Evolutionary conservation across 2,797 vertebrate species (phyloP), one percentile per base, ranked within the genome.

Genomic region (Sebastes itinus): DNA sequence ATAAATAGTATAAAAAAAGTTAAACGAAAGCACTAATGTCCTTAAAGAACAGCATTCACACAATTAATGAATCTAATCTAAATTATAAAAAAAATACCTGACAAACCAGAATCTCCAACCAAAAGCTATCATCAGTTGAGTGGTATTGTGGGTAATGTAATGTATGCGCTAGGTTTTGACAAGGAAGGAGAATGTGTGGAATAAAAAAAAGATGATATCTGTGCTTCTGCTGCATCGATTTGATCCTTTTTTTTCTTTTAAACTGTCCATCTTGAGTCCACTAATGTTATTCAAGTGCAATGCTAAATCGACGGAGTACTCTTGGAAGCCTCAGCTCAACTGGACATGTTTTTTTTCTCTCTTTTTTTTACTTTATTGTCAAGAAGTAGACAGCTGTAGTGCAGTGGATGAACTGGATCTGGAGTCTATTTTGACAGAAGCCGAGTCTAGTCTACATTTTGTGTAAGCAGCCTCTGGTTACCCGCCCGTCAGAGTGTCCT

Each of bases 401-500:
- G 9, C 16, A 4, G 10, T 33, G 35, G 61, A 63, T 63, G 28
- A 70, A 59, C 20, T 9, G 8, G 62, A 55, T 35, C 18, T 77
- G 30, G 30, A 13, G 49, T 72, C 25, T 59, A 7, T 42, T 76
- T 52, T 75, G 30, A 52, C 27, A 49, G 28, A 55, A 73, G 49
- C 14, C 7, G 35, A 28, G 14, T 80, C 28, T 2, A 59, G 67
- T 33, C 13, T 7, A 32, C 25, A 27, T 42, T 80, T 59, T 55
- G 69, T 84, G 58, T 56, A 30, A 56, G 60, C 54, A 46, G 62
- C 30, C 59, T 80, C 61, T 73, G 75, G 62, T 78, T 18, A 49
- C 49, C 16, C 1, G 23, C 78, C 86, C 22, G 25, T 92, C 90
- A 82, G 60, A 71, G 71, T 72, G 83, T 86, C 86, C 87, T 86